These are phyloP conservation scores for Thelaira solivaga DNA, from an alignment of 2,888 invertebrate genomes.

Conservation along the genomic window DNA sequence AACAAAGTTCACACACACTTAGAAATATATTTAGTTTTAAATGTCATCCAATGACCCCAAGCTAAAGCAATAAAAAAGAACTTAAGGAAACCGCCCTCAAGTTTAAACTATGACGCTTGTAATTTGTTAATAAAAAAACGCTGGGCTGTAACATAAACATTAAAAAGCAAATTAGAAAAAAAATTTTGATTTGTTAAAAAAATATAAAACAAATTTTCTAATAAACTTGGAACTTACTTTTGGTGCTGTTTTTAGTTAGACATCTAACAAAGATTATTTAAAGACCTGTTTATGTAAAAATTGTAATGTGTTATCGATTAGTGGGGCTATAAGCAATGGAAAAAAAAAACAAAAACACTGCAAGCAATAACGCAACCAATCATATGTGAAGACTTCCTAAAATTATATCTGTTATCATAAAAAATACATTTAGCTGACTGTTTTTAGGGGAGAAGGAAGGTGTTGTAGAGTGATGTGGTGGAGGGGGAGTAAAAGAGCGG, in stretches of 20 bases:
- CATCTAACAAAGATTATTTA: too few species aligned
- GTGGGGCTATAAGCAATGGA: not conserved
- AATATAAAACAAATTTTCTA: too few species aligned
- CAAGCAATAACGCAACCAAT: conserved; percentile 16
- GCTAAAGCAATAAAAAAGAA: not conserved
- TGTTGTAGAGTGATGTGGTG: not conserved
- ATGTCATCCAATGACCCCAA: conserved; percentile 15
- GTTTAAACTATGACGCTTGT: not conserved
- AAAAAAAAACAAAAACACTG: not conserved
- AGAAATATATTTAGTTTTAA: conserved; percentile 11
- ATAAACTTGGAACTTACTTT: too few species aligned
- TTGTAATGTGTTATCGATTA: conserved; percentile 25
- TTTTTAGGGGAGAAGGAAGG: not conserved
- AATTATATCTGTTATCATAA: conserved; percentile 35
- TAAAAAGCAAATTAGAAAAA: too few species aligned
- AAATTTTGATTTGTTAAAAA: too few species aligned
- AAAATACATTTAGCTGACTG: conserved; percentile 31
- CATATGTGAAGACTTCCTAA: conserved; percentile 51
- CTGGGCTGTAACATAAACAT: not conserved
- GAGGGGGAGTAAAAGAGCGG: not conserved
- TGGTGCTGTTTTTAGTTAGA: too few species aligned
- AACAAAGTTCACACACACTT: conserved; percentile 31
- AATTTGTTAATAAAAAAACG: not conserved
- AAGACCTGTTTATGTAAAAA: too few species aligned
- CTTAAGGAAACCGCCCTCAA: not conserved